A percentile compares a stretch with the other conserved stretches of the same genome.
Conservation (phyloP, 1,140 invertebrate species). For the Melipona quadrifasciata region DNA sequence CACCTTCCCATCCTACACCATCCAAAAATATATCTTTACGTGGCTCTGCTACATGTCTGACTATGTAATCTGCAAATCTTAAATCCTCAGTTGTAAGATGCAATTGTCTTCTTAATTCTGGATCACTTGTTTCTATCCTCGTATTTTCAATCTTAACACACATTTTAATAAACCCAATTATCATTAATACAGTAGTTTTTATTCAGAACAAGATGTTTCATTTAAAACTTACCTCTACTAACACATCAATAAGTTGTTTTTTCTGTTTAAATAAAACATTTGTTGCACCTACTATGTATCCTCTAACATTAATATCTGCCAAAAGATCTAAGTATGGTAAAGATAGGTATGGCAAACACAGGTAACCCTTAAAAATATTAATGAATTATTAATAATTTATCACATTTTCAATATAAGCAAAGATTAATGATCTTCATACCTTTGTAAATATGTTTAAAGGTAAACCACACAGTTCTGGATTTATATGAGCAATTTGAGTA, state of each 20-base stretch:
- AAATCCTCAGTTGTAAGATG: slow-evolving; percentile 97
- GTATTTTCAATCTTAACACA: slow-evolving; percentile 85
- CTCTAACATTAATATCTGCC: slow-evolving; percentile 92
- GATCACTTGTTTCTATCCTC: slow-evolving; percentile 93
- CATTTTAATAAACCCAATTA: not conserved
- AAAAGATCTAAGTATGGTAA: slow-evolving; percentile 97
- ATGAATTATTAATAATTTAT: slow-evolving; percentile 8
- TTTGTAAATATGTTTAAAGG: slow-evolving; percentile 94
- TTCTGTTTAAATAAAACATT: slow-evolving; percentile 99
- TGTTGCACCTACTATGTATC: slow-evolving; percentile 97
- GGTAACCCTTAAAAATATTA: slow-evolving; percentile 86
- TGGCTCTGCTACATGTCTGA: slow-evolving; percentile 91
- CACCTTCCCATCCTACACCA: slow-evolving; percentile 93
- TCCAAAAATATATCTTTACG: slow-evolving; percentile 90
- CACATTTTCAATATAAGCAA: not conserved
- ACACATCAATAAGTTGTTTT: slow-evolving; percentile 94
- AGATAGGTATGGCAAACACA: slow-evolving; percentile 98
- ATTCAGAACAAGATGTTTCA: slow-evolving; percentile 15
- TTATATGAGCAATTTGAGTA: slow-evolving; percentile 84
- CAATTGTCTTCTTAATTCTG: slow-evolving; percentile 91
- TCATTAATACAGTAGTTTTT: not conserved
- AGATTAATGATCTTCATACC: slow-evolving; percentile 76
- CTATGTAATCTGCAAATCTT: slow-evolving; percentile 96
- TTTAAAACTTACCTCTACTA: slow-evolving; percentile 89
- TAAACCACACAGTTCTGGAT: slow-evolving; percentile 90